Evolutionary conservation across 2,113 vertebrate species (phyloP).

Genomic region (Neomonachus schauinslandi): DNA sequence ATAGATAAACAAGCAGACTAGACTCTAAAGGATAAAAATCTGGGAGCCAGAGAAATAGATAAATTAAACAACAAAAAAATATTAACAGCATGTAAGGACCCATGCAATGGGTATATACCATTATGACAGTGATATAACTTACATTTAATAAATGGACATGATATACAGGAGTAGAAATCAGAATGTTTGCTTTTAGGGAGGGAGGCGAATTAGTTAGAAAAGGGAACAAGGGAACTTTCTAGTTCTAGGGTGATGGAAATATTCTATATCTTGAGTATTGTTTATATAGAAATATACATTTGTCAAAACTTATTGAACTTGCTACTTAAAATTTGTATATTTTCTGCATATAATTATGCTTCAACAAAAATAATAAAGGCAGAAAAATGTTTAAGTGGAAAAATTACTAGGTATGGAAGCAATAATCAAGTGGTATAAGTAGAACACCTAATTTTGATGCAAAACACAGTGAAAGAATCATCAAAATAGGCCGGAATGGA

Average conservation of each 20-base stretch:
- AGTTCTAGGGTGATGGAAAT: neutral
- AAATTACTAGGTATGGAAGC: neutral
- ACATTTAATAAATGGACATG: neutral
- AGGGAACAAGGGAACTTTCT: neutral
- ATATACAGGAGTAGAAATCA: neutral
- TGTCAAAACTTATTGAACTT: neutral
- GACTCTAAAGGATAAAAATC: neutral
- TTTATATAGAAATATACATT: neutral
- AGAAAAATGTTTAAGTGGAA: conserved; percentile 14
- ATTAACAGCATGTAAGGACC: neutral
- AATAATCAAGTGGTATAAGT: neutral
- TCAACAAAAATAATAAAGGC: neutral
- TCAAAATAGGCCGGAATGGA: neutral
- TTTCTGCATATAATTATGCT: neutral
- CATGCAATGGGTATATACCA: neutral
- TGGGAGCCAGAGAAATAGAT: neutral
- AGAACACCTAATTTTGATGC: neutral
- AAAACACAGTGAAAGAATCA: neutral
- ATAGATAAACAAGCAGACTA: neutral
- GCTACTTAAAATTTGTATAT: neutral
- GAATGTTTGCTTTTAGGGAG: neutral
- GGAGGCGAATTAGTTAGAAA: neutral
- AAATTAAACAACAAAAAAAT: neutral
- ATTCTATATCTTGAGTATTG: neutral
- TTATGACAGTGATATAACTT: neutral